Base-by-base conservation (phyloP, 2,113 vertebrate genomes). In the Microcebus ravelobensis region DNA sequence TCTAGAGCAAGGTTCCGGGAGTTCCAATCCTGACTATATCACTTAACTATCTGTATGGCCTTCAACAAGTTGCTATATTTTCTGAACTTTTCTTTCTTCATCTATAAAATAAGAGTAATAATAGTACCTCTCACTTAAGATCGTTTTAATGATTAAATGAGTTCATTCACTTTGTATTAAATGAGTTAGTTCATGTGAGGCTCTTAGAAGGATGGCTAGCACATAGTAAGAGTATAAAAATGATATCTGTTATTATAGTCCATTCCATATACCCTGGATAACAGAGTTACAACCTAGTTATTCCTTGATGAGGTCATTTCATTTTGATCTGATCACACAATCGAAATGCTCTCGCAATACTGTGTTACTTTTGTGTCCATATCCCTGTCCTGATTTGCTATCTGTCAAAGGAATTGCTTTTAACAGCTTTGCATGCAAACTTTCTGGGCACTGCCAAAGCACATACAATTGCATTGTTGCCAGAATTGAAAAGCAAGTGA, bases 341-440 rank as follows among this genome's bases (percentile, higher is more conserved):
- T 73, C 57, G 15, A 95, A 82, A 85, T 85, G n/a, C 1, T 52
- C 13, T 96, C 90, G 21, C 15, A 80, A 74, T 91, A 68, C 14
- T 67, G 2, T 71, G 81, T 82, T 79, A 42, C 42, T 65, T 94
- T 94, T 82, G 68, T 77, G 20, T 93, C 8, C 50, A 91, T 87
- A 70, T 83, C 23, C 7, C 17, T 95, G 48, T 74, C 7, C 42
- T 91, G 21, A 73, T 96, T 96, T 97, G 12, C 65, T 82, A 31
- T 87, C 57, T 91, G 29, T 90, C 36, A 80, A 27, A 96, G 6
- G 55, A 42, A 31, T 61, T 92, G 29, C 74, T 92, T 94, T 94
- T 63, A 95, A 77, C 61, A 94, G n/a, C 31, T 81, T 85, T 91
- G 7, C n/a, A 94, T 36, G 50, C 25, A 94, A 55, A 25, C 93